Evolutionary conservation across 2,113 vertebrate genomes (phyloP).

Genomic region (Phrynocephalus versicolor): DNA sequence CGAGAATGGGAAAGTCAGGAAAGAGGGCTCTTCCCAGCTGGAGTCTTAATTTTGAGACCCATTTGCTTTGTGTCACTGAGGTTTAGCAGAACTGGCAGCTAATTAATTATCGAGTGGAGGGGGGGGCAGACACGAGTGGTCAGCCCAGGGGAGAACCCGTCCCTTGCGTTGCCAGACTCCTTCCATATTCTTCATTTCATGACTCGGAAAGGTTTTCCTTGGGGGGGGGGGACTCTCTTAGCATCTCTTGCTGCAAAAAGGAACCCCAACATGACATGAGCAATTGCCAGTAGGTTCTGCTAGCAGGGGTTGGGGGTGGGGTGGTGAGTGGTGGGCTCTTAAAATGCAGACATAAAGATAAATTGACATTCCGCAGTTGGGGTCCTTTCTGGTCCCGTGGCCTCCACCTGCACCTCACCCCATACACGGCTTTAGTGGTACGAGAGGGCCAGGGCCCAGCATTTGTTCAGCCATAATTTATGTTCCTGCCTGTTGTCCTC

Average conservation of each 20-base stretch:
- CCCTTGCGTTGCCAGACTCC: constrained; percentile 65
- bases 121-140: constrained; percentile 37
- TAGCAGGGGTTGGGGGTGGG: neutral
- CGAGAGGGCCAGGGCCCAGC: neutral
- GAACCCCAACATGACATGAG: constrained; percentile 76
- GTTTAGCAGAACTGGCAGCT: constrained; percentile 76
- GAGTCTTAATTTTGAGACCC: constrained; percentile 77
- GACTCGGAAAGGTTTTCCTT: constrained; percentile 41
- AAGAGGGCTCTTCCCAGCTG: constrained; percentile 46
- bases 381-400: neutral
- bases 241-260: constrained; percentile 59
- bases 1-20: constrained; percentile 69
- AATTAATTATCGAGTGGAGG: constrained; percentile 76
- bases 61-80: constrained; percentile 62
- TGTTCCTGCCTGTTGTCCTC: too few species aligned
- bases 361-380: constrained; percentile 44
- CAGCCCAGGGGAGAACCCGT: constrained; percentile 59
- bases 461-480: neutral
- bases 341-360: constrained; percentile 49
- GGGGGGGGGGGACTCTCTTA: constrained; percentile 70
- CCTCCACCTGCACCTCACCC: too few species aligned
- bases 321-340: constrained; percentile 50
- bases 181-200: constrained; percentile 51
- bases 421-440: neutral
- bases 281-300: constrained; percentile 69